Evolutionary conservation across 2,113 vertebrate genomes (phyloP).

Genomic region (Muntiacus reevesi): DNA sequence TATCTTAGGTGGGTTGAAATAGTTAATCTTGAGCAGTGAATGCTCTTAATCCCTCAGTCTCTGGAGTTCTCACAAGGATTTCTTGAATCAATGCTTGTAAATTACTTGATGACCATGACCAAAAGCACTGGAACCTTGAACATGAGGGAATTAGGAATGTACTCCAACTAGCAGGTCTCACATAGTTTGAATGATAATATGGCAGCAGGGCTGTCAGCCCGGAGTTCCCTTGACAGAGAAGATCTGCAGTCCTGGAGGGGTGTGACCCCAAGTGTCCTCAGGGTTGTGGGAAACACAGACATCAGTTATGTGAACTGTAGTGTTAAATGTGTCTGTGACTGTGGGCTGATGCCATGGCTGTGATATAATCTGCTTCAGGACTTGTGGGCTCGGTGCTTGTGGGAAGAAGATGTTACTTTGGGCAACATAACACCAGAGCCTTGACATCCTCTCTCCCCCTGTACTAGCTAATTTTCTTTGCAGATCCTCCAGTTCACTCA

Average conservation of each 20-base stretch:
- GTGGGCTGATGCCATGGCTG: accelerated
- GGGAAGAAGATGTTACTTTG: neutral
- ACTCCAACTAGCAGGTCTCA: neutral
- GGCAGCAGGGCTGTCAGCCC: no score
- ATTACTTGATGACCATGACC: neutral
- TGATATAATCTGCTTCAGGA: neutral
- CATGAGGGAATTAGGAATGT: neutral
- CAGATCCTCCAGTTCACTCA: neutral
- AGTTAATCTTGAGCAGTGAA: neutral
- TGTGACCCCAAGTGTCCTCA: no score
- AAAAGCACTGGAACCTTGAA: neutral
- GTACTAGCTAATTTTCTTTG: neutral
- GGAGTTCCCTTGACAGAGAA: no score
- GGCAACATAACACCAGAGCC: no score
- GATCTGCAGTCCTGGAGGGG: no score
- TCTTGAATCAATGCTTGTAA: neutral
- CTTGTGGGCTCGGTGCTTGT: accelerated
- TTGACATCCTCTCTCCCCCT: accelerated
- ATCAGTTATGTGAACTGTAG: neutral
- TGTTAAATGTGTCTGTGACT: neutral
- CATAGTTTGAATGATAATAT: accelerated
- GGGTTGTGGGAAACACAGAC: no score
- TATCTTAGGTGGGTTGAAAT: neutral
- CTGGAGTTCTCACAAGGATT: neutral
- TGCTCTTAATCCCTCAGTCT: neutral